phyloP scores from a whole-genome alignment of 1,140 invertebrate species.

The Cotesia vestalis region DNA sequence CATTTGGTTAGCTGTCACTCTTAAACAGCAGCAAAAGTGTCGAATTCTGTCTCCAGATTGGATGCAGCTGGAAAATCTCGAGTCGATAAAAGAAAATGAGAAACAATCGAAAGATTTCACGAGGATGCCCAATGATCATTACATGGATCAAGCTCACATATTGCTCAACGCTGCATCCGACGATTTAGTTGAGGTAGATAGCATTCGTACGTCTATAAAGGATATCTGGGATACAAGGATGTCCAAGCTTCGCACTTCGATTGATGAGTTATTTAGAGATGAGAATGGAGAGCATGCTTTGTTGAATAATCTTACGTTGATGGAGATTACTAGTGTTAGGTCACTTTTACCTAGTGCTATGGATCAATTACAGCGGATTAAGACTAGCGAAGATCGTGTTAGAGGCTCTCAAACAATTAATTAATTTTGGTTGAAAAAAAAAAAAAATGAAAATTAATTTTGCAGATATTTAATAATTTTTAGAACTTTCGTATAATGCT shows the following conservation, averaged over 20 bases:
- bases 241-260: slow-evolving; percentile 92
- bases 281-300: slow-evolving; percentile 79
- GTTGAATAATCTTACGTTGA: slow-evolving; percentile 88
- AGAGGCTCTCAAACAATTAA: slow-evolving; percentile 3
- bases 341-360: slow-evolving; percentile 87
- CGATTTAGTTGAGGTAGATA: slow-evolving; percentile 82
- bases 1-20: slow-evolving; percentile 93
- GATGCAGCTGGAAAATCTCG: slow-evolving; percentile 87
- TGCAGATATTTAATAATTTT: no score
- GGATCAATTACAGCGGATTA: slow-evolving; percentile 82
- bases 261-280: slow-evolving; percentile 86
- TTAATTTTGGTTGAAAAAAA: no score
- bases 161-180: slow-evolving; percentile 78
- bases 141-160: slow-evolving; percentile 89
- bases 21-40: slow-evolving; percentile 93
- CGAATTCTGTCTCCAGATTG: slow-evolving; percentile 90
- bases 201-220: slow-evolving; percentile 90
- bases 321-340: slow-evolving; percentile 92
- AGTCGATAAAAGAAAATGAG: slow-evolving; percentile 87
- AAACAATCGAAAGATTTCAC: slow-evolving; percentile 82
- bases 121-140: slow-evolving; percentile 91
- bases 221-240: slow-evolving; percentile 96
- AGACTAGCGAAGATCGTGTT: slow-evolving; percentile 50
- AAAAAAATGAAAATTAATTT: no score
- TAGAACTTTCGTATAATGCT: no score